Conservation (phyloP, 92 coral and sea anemone species). For the Palythoa caribaeorum region DNA sequence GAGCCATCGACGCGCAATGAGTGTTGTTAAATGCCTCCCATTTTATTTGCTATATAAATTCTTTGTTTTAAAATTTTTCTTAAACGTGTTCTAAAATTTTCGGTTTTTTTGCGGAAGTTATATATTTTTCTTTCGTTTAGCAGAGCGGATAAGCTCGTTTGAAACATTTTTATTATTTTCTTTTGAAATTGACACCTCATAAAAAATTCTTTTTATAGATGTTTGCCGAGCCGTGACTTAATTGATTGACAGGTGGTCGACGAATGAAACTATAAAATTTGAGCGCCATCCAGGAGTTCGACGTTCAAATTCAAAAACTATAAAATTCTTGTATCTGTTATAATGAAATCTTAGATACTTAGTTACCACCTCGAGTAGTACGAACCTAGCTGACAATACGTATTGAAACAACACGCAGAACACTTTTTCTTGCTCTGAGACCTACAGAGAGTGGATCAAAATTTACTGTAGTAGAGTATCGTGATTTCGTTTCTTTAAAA, state of each 20-base stretch:
- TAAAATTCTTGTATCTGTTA: slow-evolving; percentile 11
- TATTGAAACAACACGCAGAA: not conserved
- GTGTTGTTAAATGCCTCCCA: no score
- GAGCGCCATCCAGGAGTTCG: slow-evolving; percentile 30
- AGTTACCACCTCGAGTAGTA: not conserved
- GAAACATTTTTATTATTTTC: not conserved
- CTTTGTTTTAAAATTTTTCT: no score
- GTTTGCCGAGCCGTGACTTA: slow-evolving; percentile 31
- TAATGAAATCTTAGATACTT: not conserved
- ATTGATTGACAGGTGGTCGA: slow-evolving; percentile 36
- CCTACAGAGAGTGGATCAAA: not conserved
- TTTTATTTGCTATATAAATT: no score
- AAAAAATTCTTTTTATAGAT: not conserved
- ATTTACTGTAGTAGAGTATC: not conserved
- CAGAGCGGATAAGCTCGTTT: not conserved
- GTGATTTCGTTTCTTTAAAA: not conserved
- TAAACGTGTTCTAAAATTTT: not conserved
- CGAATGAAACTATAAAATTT: not conserved
- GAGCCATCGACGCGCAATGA: no score
- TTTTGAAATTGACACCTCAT: not conserved
- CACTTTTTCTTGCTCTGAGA: not conserved
- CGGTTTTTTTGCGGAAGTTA: not conserved
- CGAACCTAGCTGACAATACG: not conserved
- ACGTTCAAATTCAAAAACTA: not conserved
- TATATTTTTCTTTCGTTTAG: not conserved